Evolutionary conservation across 2,797 vertebrate genomes (phyloP).

Genomic region (Esox masquinongy): DNA sequence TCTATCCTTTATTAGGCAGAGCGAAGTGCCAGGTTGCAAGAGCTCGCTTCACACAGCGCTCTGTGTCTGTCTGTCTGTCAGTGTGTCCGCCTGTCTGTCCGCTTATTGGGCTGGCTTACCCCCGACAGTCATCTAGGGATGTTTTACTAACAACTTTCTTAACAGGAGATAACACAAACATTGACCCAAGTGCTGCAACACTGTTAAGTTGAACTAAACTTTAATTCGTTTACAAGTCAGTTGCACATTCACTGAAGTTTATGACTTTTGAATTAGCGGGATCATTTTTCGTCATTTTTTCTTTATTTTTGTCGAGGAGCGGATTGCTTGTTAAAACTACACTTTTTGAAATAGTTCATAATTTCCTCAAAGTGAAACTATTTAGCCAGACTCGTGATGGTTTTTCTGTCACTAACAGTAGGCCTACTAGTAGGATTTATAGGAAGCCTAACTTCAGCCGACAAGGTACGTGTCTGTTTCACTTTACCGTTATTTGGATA

Average conservation of each 20-base stretch:
- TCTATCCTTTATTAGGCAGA: slow-evolving; percentile 75
- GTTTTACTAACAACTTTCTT: slow-evolving; percentile 58
- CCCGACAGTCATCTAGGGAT: slow-evolving; percentile 47
- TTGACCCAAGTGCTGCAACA: slow-evolving; percentile 65
- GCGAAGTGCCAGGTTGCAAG: slow-evolving; percentile 61
- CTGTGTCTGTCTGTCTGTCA: not conserved
- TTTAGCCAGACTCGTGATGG: slow-evolving; percentile 82
- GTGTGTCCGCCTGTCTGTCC: slow-evolving; percentile 64
- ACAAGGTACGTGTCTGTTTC: slow-evolving; percentile 79
- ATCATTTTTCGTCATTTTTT: slow-evolving; percentile 28
- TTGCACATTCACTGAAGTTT: slow-evolving; percentile 43
- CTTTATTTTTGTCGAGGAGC: slow-evolving; percentile 20
- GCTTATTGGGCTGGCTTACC: slow-evolving; percentile 47
- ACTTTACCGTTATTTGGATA: slow-evolving; percentile 23
- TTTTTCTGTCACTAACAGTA: slow-evolving; percentile 82
- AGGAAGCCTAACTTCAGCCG: slow-evolving; percentile 77
- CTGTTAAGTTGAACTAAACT: slow-evolving; percentile 39
- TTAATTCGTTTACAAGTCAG: slow-evolving; percentile 38
- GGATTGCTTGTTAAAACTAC: slow-evolving; percentile 33
- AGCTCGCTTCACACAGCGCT: slow-evolving; percentile 37
- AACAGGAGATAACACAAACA: slow-evolving; percentile 57
- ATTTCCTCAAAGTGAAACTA: slow-evolving; percentile 37
- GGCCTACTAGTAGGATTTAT: slow-evolving; percentile 75
- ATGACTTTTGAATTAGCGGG: slow-evolving; percentile 54
- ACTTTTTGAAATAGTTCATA: slow-evolving; percentile 54